Percentiles rank a stretch among this genome's conserved stretches.
Conservation (phyloP, 2,888 invertebrate genomes). For the Pyrocoelia pectoralis region DNA sequence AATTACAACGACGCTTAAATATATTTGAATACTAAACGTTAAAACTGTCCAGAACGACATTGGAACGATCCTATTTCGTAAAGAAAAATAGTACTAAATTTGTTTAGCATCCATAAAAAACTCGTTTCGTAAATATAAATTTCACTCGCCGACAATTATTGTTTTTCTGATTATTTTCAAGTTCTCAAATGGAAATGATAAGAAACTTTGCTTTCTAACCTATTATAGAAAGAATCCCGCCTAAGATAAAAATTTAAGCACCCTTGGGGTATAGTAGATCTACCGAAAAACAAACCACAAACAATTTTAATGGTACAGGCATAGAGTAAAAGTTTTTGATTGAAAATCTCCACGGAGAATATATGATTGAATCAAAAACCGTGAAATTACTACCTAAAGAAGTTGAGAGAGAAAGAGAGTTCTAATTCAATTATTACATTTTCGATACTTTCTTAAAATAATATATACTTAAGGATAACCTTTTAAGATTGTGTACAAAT, state of each 20-base stretch:
- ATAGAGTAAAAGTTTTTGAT: background rate
- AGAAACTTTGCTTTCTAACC: background rate
- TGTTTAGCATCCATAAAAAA: too few relatives aligned
- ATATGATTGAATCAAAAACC: background rate
- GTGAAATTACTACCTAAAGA: background rate
- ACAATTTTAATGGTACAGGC: background rate
- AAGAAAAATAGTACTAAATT: too few relatives aligned
- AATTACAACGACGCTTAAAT: too few relatives aligned
- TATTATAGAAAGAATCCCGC: background rate
- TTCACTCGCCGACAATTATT: too few relatives aligned
- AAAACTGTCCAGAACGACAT: too few relatives aligned
- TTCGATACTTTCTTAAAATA: background rate
- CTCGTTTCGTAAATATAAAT: too few relatives aligned
- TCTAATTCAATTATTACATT: background rate
- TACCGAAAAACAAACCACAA: background rate
- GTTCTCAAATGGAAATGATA: background rate
- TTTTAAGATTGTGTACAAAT: background rate
- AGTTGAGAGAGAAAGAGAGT: background rate
- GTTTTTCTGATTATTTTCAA: background rate
- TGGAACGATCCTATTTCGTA: too few relatives aligned
- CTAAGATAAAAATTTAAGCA: background rate
- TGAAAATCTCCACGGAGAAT: background rate
- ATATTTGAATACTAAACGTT: too few relatives aligned
- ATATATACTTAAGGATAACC: slow-evolving; percentile 6
- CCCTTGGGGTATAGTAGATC: background rate